A percentile compares a stretch with the other conserved stretches of the same genome.
Evolutionary conservation across 2,797 vertebrate genomes (phyloP).

Genomic region (Borostomias antarcticus): DNA sequence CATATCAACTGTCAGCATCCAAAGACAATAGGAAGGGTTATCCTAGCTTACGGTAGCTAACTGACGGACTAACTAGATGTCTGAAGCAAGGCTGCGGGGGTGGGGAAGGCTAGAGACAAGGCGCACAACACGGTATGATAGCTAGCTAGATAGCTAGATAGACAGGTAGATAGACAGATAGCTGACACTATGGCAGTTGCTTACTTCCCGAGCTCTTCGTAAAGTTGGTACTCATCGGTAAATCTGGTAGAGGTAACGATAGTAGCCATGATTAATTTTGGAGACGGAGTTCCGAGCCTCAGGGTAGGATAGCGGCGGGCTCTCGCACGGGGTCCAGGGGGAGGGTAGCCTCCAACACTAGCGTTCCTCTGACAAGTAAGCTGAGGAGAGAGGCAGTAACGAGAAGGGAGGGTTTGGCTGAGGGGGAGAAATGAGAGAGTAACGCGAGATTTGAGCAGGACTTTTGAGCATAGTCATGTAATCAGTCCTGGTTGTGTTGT

Average conservation of each 20-base stretch:
- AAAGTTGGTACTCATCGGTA: slow-evolving; percentile 97
- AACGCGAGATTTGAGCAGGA: slow-evolving; percentile 8
- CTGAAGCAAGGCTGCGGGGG: slow-evolving; percentile 65
- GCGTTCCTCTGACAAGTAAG: slow-evolving; percentile 70
- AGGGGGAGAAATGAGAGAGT: slow-evolving; percentile 9
- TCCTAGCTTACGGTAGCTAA: slow-evolving; percentile 33
- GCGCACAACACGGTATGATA: slow-evolving; percentile 58
- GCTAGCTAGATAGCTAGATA: too few relatives aligned
- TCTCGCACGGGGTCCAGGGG: slow-evolving; percentile 63
- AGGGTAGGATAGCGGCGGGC: slow-evolving; percentile 64
- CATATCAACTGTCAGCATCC: background rate
- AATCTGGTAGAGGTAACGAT: slow-evolving; percentile 93
- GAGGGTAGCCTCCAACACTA: slow-evolving; percentile 71
- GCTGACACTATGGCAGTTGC: slow-evolving; percentile 55
- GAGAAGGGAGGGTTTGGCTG: slow-evolving; percentile 65
- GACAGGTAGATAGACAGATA: too few relatives aligned
- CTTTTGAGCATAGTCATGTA: slow-evolving; percentile 7
- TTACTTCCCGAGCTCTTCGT: slow-evolving; percentile 99
- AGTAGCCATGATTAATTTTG: slow-evolving; percentile 69
- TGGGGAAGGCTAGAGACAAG: slow-evolving; percentile 44
- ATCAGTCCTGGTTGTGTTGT: background rate
- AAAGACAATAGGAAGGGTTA: slow-evolving; percentile 3
- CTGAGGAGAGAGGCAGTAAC: slow-evolving; percentile 61
- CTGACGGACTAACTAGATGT: slow-evolving; percentile 45
- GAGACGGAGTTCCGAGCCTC: slow-evolving; percentile 60